Conservation (phyloP, 2,797 vertebrate species). For the Gymnocypris eckloni region DNA sequence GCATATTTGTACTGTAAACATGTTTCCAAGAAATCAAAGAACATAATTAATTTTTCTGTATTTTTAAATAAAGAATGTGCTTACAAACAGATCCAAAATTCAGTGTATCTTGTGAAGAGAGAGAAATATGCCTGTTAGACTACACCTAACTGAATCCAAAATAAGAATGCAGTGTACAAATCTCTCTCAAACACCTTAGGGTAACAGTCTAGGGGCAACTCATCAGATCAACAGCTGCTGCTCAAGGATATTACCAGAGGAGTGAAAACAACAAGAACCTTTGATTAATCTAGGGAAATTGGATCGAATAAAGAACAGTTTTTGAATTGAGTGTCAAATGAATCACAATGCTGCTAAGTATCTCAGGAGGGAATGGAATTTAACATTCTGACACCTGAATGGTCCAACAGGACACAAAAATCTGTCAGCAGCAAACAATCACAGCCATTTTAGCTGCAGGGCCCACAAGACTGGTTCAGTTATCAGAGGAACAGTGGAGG, state of each 20-base stretch:
- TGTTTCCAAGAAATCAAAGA: background rate
- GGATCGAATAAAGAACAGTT: conserved; percentile 8
- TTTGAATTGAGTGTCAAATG: conserved; percentile 49
- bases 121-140: background rate
- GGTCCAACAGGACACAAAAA: conserved; percentile 43
- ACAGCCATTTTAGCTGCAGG: conserved; percentile 40
- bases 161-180: conserved; percentile 28
- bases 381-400: conserved; percentile 44
- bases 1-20: background rate
- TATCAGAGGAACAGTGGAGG: conserved; percentile 15
- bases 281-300: conserved; percentile 42
- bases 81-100: background rate
- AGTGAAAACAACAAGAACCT: conserved; percentile 48
- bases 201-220: conserved; percentile 52
- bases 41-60: background rate
- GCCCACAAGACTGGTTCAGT: conserved; percentile 32
- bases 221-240: conserved; percentile 57
- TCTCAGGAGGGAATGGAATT: conserved; percentile 12
- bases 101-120: background rate
- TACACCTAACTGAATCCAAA: background rate
- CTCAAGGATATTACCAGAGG: conserved; percentile 51
- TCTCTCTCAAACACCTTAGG: conserved; percentile 44
- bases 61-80: background rate
- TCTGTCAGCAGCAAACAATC: conserved; percentile 55
- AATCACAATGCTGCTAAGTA: conserved; percentile 43